Evolutionary conservation across 2,888 invertebrate species (phyloP).

Genomic region (Carterocephalus palaemon): DNA sequence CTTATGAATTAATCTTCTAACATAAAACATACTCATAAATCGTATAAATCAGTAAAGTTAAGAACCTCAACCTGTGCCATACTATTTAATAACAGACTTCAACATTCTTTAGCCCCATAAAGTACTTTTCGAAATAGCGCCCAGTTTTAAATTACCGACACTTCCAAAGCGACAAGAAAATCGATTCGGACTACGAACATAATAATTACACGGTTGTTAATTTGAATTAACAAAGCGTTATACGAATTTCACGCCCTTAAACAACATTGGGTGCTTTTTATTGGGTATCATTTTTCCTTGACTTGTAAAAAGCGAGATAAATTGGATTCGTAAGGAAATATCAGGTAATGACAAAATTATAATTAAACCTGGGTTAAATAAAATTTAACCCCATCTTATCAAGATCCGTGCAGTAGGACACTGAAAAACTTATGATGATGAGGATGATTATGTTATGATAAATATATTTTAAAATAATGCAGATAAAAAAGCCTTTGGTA

Average conservation of each 20-base stretch:
- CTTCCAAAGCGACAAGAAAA: conserved; percentile 54
- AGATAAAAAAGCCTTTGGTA: too few species aligned
- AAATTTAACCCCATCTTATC: too few species aligned
- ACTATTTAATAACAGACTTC: conserved; percentile 13
- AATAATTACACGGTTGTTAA: conserved; percentile 64
- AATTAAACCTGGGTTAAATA: too few species aligned
- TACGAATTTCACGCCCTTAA: conserved; percentile 55
- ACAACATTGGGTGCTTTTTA: conserved; percentile 27
- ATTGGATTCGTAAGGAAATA: too few species aligned
- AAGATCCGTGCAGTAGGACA: too few species aligned
- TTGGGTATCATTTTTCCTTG: conserved; percentile 29
- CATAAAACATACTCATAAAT: too few species aligned
- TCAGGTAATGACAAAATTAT: background rate
- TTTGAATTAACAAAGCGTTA: conserved; percentile 62
- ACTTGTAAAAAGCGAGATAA: conserved; percentile 20
- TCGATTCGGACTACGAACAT: conserved; percentile 50
- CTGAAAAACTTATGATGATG: too few species aligned
- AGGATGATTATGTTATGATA: too few species aligned
- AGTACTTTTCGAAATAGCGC: conserved; percentile 17
- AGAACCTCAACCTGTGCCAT: background rate
- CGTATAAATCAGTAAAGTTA: background rate
- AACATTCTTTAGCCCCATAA: conserved; percentile 9
- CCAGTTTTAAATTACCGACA: conserved; percentile 40
- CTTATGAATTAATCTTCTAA: too few species aligned
- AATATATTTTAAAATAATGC: too few species aligned